A percentile compares a stretch with the other conserved stretches of the same genome.
Conservation (phyloP, 2,888 invertebrate species). For the Aquatica leii region DNA sequence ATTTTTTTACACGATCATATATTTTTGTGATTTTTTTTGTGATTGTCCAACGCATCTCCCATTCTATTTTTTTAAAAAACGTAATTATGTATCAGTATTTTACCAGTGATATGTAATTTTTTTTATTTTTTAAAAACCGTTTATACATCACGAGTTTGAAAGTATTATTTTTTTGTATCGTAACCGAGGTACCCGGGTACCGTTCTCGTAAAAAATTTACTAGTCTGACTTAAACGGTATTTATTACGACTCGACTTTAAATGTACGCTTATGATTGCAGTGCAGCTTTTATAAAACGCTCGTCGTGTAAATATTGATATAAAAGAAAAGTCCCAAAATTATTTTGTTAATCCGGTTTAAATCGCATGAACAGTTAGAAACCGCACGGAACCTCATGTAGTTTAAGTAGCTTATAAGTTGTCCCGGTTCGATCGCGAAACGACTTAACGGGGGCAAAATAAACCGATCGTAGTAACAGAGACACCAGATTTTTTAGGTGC, state of each 20-base stretch:
- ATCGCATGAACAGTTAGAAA: constrained; percentile 19
- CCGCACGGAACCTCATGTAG: constrained; percentile 44
- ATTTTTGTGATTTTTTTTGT: constrained; percentile 17
- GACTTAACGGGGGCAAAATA: constrained; percentile 10
- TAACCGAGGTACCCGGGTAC: too few relatives aligned
- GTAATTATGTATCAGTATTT: constrained; percentile 13
- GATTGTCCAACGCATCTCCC: background rate
- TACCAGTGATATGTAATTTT: constrained; percentile 1
- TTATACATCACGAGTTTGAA: background rate
- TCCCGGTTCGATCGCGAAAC: background rate
- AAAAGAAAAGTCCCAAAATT: background rate
- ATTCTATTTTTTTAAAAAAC: constrained; percentile 4
- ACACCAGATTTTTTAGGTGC: constrained; percentile 41
- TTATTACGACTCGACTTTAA: constrained; percentile 4
- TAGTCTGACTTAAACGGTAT: constrained; percentile 1
- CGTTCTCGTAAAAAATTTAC: background rate
- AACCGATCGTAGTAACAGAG: constrained; percentile 38
- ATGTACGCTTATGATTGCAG: constrained; percentile 9
- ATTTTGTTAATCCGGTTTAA: constrained; percentile 6
- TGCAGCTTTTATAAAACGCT: constrained; percentile 6
- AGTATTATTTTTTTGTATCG: too few relatives aligned
- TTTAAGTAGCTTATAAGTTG: constrained; percentile 31
- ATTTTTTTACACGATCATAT: constrained; percentile 6
- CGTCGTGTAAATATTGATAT: background rate
- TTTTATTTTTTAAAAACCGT: background rate